Conservation (phyloP, 1,140 invertebrate genomes). For the Pseudomyrmex gracilis region DNA sequence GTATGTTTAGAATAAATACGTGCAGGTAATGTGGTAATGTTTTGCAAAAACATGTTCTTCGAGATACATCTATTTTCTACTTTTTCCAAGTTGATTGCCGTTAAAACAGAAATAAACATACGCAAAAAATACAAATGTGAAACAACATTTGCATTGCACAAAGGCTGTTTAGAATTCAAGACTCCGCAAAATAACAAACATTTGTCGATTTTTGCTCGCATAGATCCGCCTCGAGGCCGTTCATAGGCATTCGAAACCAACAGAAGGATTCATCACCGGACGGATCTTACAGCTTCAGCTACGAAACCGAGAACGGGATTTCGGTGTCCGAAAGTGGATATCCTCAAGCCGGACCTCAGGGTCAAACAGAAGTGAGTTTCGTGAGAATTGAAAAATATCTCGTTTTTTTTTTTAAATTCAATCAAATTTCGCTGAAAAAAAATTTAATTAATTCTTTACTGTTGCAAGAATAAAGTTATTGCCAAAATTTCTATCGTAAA, state of each 20-base stretch:
- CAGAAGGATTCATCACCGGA: slow-evolving; percentile 79
- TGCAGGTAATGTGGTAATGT: no score
- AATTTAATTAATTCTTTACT: neutral
- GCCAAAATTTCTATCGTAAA: neutral
- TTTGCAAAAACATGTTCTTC: no score
- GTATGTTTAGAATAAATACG: no score
- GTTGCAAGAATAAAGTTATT: neutral
- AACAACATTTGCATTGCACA: neutral
- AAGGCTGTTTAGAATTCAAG: neutral
- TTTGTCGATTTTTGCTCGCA: neutral
- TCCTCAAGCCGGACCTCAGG: slow-evolving; percentile 80
- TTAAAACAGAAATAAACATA: slow-evolving; percentile 2
- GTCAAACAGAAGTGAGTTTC: slow-evolving; percentile 77
- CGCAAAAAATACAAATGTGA: neutral
- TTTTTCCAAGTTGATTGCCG: neutral
- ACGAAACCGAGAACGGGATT: slow-evolving; percentile 84
- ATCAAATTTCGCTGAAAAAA: neutral
- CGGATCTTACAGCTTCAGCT: slow-evolving; percentile 81
- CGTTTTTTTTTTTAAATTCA: slow-evolving; percentile 1
- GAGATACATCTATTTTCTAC: no score
- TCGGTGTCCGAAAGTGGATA: slow-evolving; percentile 81
- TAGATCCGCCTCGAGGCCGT: slow-evolving; percentile 64
- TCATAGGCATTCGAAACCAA: slow-evolving; percentile 81
- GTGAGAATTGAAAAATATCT: neutral
- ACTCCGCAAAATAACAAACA: neutral